A percentile compares a stretch with the other conserved stretches of the same genome.
Conservation (phyloP, 2,797 vertebrate genomes). For the Syngnathus acus region DNA sequence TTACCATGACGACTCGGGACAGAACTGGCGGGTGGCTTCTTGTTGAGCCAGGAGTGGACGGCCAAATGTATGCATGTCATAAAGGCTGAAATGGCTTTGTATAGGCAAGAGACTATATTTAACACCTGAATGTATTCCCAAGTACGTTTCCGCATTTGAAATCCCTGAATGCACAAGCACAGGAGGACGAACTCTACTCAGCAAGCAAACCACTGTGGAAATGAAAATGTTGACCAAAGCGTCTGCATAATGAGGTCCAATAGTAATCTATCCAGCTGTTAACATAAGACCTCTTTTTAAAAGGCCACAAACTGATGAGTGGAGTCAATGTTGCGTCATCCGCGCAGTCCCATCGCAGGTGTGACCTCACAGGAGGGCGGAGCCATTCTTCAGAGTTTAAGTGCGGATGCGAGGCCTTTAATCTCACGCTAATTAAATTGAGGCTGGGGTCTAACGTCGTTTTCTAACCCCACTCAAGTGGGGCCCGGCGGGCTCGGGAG, state of each 20-base stretch:
- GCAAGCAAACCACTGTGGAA: background rate
- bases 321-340: background rate
- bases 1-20: no score
- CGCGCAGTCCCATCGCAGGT: conserved; percentile 4
- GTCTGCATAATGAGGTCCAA: background rate
- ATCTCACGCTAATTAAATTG: conserved; percentile 63
- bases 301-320: background rate
- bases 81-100: no score
- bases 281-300: background rate
- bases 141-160: no score
- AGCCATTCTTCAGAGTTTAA: conserved; percentile 54
- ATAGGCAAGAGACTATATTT: no score
- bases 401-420: conserved; percentile 45
- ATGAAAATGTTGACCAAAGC: background rate
- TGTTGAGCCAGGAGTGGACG: no score
- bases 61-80: no score
- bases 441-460: conserved; percentile 39
- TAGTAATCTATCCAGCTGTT: background rate
- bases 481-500: conserved; percentile 27
- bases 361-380: conserved; percentile 39
- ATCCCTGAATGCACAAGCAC: no score
- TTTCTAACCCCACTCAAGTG: conserved; percentile 30
- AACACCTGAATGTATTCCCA: no score
- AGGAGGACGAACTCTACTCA: no score
- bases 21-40: no score